A percentile compares a stretch with the other conserved stretches of the same genome.
Evolutionary conservation across 1,140 invertebrate genomes (phyloP).

Genomic region (Drosophila tristis): DNA sequence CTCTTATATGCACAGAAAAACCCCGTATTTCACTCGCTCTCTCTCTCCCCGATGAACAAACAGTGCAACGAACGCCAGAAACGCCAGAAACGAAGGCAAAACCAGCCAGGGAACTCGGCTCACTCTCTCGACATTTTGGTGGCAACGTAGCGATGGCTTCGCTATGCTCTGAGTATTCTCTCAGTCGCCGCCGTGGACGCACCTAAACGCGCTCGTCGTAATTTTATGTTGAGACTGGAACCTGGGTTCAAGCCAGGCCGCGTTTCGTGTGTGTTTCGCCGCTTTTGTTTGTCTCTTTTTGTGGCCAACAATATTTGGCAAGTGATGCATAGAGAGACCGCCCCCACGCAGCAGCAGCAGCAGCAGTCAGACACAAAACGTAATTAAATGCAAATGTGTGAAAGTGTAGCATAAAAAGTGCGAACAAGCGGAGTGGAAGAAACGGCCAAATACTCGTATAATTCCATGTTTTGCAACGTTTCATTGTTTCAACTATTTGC

Average conservation of each 20-base stretch:
- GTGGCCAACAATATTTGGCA: constrained; percentile 62
- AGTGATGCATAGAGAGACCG: constrained; percentile 53
- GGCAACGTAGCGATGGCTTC: not conserved
- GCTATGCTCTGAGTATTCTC: constrained; percentile 40
- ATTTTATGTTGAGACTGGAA: constrained; percentile 11
- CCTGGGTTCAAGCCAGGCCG: constrained; percentile 25
- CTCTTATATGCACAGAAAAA: constrained; percentile 43
- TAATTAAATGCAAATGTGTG: constrained; percentile 79
- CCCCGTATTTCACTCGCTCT: constrained; percentile 36
- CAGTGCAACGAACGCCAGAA: constrained; percentile 27
- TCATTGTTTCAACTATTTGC: too few species aligned
- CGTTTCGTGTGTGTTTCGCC: constrained; percentile 52
- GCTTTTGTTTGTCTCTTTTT: constrained; percentile 45
- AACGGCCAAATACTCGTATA: not conserved
- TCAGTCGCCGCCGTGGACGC: constrained; percentile 35
- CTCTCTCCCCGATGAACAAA: constrained; percentile 7
- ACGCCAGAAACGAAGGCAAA: constrained; percentile 16
- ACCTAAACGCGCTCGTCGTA: constrained; percentile 40
- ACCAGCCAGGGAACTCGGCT: not conserved
- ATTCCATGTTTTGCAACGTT: too few species aligned
- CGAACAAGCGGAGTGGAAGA: not conserved
- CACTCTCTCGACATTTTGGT: not conserved
- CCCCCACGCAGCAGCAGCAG: constrained; percentile 23
- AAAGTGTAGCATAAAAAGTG: constrained; percentile 57
- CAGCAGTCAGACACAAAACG: constrained; percentile 57